phyloP scores from a whole-genome alignment of 2,888 invertebrate genomes.

The Oxystoma pomonae region DNA sequence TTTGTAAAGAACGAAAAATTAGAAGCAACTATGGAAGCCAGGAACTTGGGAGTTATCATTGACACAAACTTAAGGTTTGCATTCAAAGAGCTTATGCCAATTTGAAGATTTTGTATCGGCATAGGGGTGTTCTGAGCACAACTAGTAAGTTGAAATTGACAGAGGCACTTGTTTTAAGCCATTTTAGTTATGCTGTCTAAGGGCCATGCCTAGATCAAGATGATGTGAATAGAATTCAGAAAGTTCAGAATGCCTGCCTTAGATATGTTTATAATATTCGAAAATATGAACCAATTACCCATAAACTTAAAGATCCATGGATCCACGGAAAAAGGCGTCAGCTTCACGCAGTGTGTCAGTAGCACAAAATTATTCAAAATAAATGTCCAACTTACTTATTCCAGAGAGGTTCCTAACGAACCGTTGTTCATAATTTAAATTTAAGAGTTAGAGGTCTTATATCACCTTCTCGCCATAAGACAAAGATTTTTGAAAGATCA shows the following conservation, averaged over 20 bases:
- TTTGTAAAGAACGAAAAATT: no score
- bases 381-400: slow-evolving; percentile 1
- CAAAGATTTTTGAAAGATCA: not conserved
- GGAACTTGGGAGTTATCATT: no score
- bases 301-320: slow-evolving; percentile 1
- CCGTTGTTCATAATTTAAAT: slow-evolving; percentile 1
- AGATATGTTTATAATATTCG: slow-evolving; percentile 1
- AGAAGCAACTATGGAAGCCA: no score
- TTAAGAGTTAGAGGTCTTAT: not conserved
- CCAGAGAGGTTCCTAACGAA: not conserved
- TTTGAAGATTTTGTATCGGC: not conserved
- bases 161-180: not conserved
- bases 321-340: not conserved
- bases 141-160: not conserved
- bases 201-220: slow-evolving; percentile 2
- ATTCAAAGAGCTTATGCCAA: no score
- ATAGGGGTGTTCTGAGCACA: not conserved
- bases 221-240: slow-evolving; percentile 1
- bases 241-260: not conserved
- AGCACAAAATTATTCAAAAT: not conserved
- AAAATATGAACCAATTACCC: not conserved
- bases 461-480: slow-evolving; percentile 1
- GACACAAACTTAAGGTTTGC: no score
- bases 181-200: not conserved
- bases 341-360: not conserved